A percentile compares a stretch with the other conserved stretches of the same genome.
Evolutionary conservation across 2,113 vertebrate species (phyloP).

Genomic region (Burhinus oedicnemus): DNA sequence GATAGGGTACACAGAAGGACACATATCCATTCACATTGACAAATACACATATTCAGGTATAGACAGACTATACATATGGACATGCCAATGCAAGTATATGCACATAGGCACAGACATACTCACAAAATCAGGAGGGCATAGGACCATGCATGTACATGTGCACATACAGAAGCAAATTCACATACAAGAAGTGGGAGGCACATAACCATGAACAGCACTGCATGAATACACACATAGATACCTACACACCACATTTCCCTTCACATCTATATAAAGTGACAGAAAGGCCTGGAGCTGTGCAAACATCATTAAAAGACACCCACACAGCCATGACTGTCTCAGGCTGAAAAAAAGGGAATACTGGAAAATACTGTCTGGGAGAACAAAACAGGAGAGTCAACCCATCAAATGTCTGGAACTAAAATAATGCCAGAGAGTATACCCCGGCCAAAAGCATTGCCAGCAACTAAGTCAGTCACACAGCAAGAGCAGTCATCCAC

Average conservation of each 20-base stretch:
- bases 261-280: neutral
- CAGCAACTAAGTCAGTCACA: constrained; percentile 54
- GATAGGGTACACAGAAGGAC: neutral
- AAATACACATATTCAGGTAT: neutral
- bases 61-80: neutral
- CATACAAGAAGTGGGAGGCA: neutral
- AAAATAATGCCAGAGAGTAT: constrained; percentile 45
- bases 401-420: constrained; percentile 66
- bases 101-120: neutral
- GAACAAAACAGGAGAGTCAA: constrained; percentile 70
- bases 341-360: constrained; percentile 26
- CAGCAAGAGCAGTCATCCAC: constrained; percentile 44
- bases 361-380: constrained; percentile 62
- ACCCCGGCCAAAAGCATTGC: constrained; percentile 42
- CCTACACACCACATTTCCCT: neutral
- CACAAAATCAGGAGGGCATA: neutral
- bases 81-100: neutral
- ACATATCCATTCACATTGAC: neutral
- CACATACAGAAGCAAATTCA: neutral
- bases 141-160: neutral
- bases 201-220: neutral
- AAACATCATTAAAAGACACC: constrained; percentile 20
- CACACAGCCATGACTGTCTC: constrained; percentile 23
- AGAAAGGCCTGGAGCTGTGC: constrained; percentile 43
- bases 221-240: neutral